Evolutionary conservation across 1,140 invertebrate species (phyloP).

Genomic region (Eupristina koningsbergeri): DNA sequence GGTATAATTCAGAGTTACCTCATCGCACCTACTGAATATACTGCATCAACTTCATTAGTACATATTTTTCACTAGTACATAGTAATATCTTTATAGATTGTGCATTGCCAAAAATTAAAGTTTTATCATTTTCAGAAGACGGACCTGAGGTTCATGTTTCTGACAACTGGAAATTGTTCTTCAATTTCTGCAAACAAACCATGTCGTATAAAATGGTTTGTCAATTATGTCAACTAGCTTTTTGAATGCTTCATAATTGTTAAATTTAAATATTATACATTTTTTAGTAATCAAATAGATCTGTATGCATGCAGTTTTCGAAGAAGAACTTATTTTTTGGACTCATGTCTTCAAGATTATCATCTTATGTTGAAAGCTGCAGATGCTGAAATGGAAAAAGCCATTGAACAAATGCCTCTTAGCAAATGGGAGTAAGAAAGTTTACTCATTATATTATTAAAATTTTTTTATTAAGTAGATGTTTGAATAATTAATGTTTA

Average conservation of each 20-base stretch:
- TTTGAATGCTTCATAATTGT: no score
- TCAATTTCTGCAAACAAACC: neutral
- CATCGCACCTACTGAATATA: constrained; percentile 66
- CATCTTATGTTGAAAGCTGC: constrained; percentile 80
- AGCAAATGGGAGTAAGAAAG: constrained; percentile 79
- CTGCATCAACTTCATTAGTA: neutral
- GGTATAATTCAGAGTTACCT: constrained; percentile 82
- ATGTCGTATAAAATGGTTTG: constrained; percentile 2
- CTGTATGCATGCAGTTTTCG: constrained; percentile 63
- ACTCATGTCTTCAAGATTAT: constrained; percentile 80
- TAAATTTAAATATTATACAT: neutral
- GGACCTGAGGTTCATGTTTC: neutral
- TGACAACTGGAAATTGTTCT: neutral
- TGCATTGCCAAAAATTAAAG: neutral
- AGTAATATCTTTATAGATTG: no score
- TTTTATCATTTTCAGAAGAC: neutral
- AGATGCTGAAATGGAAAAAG: constrained; percentile 81
- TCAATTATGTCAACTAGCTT: no score
- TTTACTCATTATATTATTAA: neutral
- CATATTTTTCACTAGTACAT: neutral
- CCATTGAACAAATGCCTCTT: constrained; percentile 83
- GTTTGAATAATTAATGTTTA: no score
- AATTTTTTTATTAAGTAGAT: no score
- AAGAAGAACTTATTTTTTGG: constrained; percentile 76
- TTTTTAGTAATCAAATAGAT: constrained; percentile 59